Evolutionary conservation across 2,113 vertebrate species (phyloP).

Genomic region (Malurus cyaneus): DNA sequence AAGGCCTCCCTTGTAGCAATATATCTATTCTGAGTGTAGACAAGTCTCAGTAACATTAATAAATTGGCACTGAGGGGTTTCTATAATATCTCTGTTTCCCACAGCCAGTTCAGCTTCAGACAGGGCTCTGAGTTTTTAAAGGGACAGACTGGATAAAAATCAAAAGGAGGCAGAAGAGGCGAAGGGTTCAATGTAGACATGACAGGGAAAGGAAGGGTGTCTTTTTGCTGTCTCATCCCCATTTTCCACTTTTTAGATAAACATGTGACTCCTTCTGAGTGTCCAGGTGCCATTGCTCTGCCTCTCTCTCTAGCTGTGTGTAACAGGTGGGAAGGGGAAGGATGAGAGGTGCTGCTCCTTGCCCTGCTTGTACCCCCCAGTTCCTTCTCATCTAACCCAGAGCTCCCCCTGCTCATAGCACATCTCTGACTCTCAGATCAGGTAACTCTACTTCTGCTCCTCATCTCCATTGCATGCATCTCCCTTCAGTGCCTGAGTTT

Average conservation of each 20-base stretch:
- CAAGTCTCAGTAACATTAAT: constrained; percentile 24
- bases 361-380: neutral
- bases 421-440: neutral
- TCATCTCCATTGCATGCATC: neutral
- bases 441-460: rapidly evolving
- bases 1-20: constrained; percentile 28
- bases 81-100: constrained; percentile 3
- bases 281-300: neutral
- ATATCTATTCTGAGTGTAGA: constrained; percentile 15
- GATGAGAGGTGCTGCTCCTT: neutral
- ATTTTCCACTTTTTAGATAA: neutral
- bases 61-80: constrained; percentile 34
- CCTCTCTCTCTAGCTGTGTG: neutral
- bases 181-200: neutral
- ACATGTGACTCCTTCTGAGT: neutral
- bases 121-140: neutral
- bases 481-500: neutral
- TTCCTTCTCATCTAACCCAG: neutral
- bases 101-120: neutral
- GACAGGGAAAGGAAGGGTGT: neutral
- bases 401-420: neutral
- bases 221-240: neutral
- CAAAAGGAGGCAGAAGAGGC: neutral
- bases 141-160: neutral
- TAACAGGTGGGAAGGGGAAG: neutral